Base-by-base conservation (phyloP, 2,797 vertebrate genomes). In the Otolemur crassicaudatus region DNA sequence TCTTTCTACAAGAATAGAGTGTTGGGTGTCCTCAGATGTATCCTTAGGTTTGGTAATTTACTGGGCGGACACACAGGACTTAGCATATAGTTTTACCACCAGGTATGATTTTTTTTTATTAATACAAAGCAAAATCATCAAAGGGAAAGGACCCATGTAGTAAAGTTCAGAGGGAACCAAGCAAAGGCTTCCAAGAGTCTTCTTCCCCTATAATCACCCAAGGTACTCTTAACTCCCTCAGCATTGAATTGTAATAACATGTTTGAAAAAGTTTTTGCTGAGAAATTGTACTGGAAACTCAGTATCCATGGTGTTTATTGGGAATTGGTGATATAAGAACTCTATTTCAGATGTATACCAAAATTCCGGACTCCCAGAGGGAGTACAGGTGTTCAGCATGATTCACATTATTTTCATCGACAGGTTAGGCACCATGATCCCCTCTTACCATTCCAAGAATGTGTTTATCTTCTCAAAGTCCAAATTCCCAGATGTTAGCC, bases 391-490 rank as follows among this genome's bases (percentile, higher is more conserved):
- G 13, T 25, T 69, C 23, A 23, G 10, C 23, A 13, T 7, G 23
- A 10, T 29, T 22, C 23, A 27, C 1, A 0, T 29, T 40, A 9
- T 40, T 27, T 25, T 23, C 20, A 40, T 61, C 9, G 1, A 61
- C 37, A 6, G 14, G 29, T 37, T 29, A 7, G 34, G 11, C 67
- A 1, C 13, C 5, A 22, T 49, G 43, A 85, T 43, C 22, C 43
- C 72, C 69, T 72, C 23, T 25, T 73, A 73, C 13, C 23, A 34
- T 40, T 73, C 23, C 43, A 37, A 73, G 23, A 73, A 73, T 4
- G 40, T 73, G 23, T 23, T 6, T 43, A 73, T 43, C 72, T 73
- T 27, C 72, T 7, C 72, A 16, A 73, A 73, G 25, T 73, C 72
- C 72, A 17, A 1, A 23, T 29, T 73, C 25, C 25, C 72, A 73